Percentiles rank a stretch among this genome's conserved stretches.
Conservation (phyloP, 2,113 vertebrate genomes). For the Syngnathoides biaculeatus region DNA sequence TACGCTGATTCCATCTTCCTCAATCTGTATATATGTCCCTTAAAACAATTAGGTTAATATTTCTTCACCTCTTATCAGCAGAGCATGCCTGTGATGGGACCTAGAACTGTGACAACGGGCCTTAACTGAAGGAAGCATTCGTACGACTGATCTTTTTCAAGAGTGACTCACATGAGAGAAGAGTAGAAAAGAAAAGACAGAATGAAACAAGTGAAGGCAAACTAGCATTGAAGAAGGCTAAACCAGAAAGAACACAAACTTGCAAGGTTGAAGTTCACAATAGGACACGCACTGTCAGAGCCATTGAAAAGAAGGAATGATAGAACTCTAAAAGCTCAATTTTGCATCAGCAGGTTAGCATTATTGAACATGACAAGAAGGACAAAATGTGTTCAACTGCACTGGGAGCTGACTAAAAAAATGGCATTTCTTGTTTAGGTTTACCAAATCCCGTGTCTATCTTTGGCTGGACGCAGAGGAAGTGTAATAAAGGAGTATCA, state of each 20-base stretch:
- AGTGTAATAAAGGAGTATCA: not conserved
- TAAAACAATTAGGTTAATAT: slow-evolving; percentile 63
- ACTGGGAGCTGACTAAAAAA: slow-evolving; percentile 11
- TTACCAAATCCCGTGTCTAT: not conserved
- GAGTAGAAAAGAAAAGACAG: not conserved
- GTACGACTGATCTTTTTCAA: slow-evolving; percentile 21
- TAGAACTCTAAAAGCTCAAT: slow-evolving; percentile 43
- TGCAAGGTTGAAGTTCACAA: slow-evolving; percentile 42
- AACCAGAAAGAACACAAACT: slow-evolving; percentile 27
- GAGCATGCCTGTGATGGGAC: slow-evolving; percentile 41
- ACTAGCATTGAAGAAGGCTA: slow-evolving; percentile 19
- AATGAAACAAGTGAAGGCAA: slow-evolving; percentile 20
- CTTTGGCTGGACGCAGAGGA: not conserved
- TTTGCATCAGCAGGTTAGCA: slow-evolving; percentile 51
- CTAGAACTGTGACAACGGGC: slow-evolving; percentile 32
- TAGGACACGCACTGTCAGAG: slow-evolving; percentile 36
- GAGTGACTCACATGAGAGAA: slow-evolving; percentile 7
- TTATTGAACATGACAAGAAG: slow-evolving; percentile 44
- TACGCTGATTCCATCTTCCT: slow-evolving; percentile 51
- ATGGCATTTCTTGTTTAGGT: slow-evolving; percentile 28
- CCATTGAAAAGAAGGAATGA: slow-evolving; percentile 9
- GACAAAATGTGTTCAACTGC: slow-evolving; percentile 24
- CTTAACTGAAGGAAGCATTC: slow-evolving; percentile 26
- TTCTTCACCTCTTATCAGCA: slow-evolving; percentile 53
- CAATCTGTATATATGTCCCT: slow-evolving; percentile 61